Percentiles rank a stretch among this genome's conserved stretches.
phyloP scores from a whole-genome alignment of 2,888 invertebrate species.

The Euzophera pinguis region DNA sequence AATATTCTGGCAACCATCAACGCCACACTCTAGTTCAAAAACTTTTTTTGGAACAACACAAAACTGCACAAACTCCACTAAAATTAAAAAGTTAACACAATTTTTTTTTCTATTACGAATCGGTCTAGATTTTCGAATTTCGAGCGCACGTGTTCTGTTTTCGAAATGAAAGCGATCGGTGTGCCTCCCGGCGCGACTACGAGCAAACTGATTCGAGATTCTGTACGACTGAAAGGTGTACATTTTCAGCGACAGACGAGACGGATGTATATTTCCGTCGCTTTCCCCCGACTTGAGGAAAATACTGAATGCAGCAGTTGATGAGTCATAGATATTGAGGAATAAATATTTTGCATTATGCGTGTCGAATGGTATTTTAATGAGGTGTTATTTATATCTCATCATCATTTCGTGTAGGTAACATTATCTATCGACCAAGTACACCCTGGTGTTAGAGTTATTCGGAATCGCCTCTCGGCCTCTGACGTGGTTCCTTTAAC shows the following conservation, averaged over 20 bases:
- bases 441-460: too few species aligned
- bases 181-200: neutral
- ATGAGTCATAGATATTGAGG: conserved; percentile 11
- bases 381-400: too few species aligned
- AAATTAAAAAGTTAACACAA: conserved; percentile 12
- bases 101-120: neutral
- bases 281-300: conserved; percentile 11
- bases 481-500: too few species aligned
- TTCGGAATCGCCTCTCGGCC: too few species aligned
- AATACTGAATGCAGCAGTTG: conserved; percentile 11
- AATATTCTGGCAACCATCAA: conserved; percentile 19
- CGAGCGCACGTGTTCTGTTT: conserved; percentile 15
- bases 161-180: neutral
- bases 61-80: conserved; percentile 3
- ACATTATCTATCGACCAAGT: too few species aligned
- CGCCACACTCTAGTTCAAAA: conserved; percentile 15
- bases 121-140: conserved; percentile 9
- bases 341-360: conserved; percentile 10
- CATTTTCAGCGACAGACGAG: conserved; percentile 12
- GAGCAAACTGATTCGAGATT: neutral
- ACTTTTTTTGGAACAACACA: conserved; percentile 11
- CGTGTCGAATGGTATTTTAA: too few species aligned
- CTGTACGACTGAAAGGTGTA: conserved; percentile 11
- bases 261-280: neutral
- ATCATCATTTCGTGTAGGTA: too few species aligned